A percentile compares a stretch with the other conserved stretches of the same genome.
phyloP scores from a whole-genome alignment of 2,888 invertebrate species.

The Caenorhabditis sp. region DNA sequence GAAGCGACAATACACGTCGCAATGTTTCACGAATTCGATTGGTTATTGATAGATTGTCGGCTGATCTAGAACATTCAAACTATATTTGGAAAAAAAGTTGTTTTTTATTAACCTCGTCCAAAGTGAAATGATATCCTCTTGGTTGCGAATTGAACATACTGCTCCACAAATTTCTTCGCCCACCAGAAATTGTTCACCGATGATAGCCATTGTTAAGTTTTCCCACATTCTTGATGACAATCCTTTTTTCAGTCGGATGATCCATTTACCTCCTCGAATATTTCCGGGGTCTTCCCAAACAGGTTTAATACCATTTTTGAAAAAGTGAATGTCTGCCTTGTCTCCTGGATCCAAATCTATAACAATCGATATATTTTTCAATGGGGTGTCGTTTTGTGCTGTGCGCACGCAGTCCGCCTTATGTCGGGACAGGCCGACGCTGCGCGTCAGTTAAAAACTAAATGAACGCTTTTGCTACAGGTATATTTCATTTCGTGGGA shows the following conservation, averaged over 20 bases:
- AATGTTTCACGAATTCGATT: constrained; percentile 92
- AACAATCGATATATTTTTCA: background rate
- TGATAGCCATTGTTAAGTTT: constrained; percentile 94
- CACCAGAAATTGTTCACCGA: constrained; percentile 77
- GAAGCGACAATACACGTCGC: constrained; percentile 91
- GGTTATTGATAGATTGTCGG: constrained; percentile 86
- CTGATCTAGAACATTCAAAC: constrained; percentile 77
- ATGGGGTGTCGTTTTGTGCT: no score
- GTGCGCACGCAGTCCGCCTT: no score
- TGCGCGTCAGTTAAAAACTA: no score
- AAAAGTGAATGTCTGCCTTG: constrained; percentile 91
- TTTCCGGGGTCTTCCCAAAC: constrained; percentile 99
- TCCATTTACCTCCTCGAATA: constrained; percentile 96
- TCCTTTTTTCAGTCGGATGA: constrained; percentile 83
- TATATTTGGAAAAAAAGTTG: background rate
- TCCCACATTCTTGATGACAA: constrained; percentile 82
- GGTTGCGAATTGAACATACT: constrained; percentile 91
- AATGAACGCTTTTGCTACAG: no score
- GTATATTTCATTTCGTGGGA: no score
- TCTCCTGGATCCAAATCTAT: constrained; percentile 78
- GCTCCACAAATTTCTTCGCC: constrained; percentile 94
- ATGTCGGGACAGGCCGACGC: no score
- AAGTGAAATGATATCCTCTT: constrained; percentile 74
- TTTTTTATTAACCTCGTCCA: constrained; percentile 48
- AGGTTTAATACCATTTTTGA: constrained; percentile 96